Percentiles rank a stretch among this genome's conserved stretches.
Evolutionary conservation across 2,888 invertebrate species (phyloP).

Genomic region (Silvanus unidentatus): DNA sequence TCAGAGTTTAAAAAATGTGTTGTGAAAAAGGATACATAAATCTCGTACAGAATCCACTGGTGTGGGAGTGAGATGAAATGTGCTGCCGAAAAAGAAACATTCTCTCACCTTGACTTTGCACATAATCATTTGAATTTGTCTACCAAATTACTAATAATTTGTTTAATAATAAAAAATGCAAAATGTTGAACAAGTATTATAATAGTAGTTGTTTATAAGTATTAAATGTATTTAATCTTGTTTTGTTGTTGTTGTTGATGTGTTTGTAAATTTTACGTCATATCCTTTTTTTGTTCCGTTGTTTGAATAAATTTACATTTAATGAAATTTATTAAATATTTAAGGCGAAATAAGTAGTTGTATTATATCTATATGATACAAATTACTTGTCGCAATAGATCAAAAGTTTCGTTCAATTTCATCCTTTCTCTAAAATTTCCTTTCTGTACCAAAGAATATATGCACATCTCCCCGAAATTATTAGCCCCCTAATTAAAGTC

Average conservation of each 20-base stretch:
- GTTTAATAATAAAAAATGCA: conserved; percentile 13
- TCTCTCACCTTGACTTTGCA: conserved; percentile 35
- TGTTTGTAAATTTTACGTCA: background rate
- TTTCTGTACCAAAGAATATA: no score
- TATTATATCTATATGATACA: no score
- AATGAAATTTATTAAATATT: no score
- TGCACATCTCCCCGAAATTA: no score
- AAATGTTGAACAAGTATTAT: conserved; percentile 11
- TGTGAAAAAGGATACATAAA: no score
- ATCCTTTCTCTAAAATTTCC: no score
- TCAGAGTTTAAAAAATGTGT: conserved; percentile 27
- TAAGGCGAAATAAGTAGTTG: no score
- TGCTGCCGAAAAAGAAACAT: conserved; percentile 25
- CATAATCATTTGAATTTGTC: conserved; percentile 31
- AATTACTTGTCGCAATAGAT: no score
- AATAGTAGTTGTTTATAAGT: background rate
- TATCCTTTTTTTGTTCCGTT: background rate
- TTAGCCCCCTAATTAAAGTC: no score
- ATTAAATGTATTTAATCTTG: no score
- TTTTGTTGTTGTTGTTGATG: conserved; percentile 1
- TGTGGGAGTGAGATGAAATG: conserved; percentile 9
- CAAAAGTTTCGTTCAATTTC: no score
- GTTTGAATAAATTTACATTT: no score
- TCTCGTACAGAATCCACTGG: conserved; percentile 5
- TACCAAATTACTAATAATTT: conserved; percentile 22